Base-by-base conservation (phyloP, 1,140 invertebrate genomes). In the Cylas formicarius region DNA sequence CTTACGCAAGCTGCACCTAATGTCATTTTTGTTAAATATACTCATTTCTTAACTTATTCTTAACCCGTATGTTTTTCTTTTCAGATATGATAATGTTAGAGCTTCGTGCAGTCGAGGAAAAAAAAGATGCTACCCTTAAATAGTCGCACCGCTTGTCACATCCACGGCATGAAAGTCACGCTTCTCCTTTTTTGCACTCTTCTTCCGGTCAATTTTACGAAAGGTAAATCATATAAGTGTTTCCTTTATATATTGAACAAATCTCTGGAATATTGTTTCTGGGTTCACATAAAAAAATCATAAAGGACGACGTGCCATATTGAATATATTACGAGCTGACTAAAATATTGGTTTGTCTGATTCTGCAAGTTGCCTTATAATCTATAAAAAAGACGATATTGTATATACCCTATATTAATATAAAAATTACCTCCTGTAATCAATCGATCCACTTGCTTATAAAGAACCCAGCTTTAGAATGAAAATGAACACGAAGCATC, bases 141-240 rank as follows among this genome's bases (percentile, higher is more conserved):
- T 59, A 57, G 52, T 48, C 51, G 53, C 32, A 52, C 47, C 53
- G 37, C 41, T 50, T 41, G 51, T 47, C 46, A 52, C 48, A 37
- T 57, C 49, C 50, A 48, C 47, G 56, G 53, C 50, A 59, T 59
- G 55, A 59, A 48, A 57, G 52, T 55, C 34, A 55, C 55, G 50
- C 52, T 53, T 53, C 55, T 58, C 42, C 53, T 56, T 55, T 54
- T 58, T 54, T 58, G 54, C 54, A 56, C 54, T 50, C 49, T 58
- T 43, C 52, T 58, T 51, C 56, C 56, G 47, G 51, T 50, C 43
- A 56, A 56, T 48, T 44, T 58, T 48, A 48, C 54, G 24, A 48
- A 52, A 58, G 56, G 56, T 58, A 55, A 46, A 43, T 21, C 45
- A 41, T 39, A 48, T 48, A 48, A 48, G 42, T 48, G 45, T 48